Conservation (phyloP, 2,113 vertebrate species). For the Sitta europaea region DNA sequence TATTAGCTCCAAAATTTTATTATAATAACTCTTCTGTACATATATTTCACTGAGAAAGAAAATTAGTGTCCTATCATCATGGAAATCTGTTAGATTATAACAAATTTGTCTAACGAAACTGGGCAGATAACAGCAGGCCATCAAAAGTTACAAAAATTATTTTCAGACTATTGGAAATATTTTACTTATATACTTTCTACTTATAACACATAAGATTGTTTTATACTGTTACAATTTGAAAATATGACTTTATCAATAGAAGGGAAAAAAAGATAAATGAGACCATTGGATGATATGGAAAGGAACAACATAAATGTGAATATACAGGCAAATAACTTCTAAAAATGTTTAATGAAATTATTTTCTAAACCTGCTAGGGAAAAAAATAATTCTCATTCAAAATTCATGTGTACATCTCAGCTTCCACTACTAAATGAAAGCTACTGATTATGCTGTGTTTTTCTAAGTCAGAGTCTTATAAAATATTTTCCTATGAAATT, state of each 20-base stretch:
- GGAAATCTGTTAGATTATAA: not conserved
- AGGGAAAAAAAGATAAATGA: not conserved
- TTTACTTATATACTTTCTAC: not conserved
- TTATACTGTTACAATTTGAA: not conserved
- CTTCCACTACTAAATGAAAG: not conserved
- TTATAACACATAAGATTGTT: not conserved
- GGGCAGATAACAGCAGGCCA: not conserved
- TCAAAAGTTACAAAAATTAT: not conserved
- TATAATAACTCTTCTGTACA: not conserved
- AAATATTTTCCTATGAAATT: not conserved
- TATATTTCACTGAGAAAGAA: not conserved
- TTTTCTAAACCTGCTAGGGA: not conserved
- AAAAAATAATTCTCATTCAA: not conserved
- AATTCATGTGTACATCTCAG: not conserved
- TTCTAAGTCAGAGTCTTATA: not conserved
- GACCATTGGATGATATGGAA: not conserved
- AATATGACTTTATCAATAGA: not conserved
- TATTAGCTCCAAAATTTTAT: not conserved
- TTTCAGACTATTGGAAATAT: not conserved
- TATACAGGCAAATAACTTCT: accelerated
- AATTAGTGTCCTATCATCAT: not conserved
- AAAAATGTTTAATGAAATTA: not conserved
- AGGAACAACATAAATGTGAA: not conserved
- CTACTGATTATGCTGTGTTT: not conserved
- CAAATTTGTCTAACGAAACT: not conserved